Base-by-base conservation (phyloP, 2,113 vertebrate species). In the Corvus moneduloides region DNA sequence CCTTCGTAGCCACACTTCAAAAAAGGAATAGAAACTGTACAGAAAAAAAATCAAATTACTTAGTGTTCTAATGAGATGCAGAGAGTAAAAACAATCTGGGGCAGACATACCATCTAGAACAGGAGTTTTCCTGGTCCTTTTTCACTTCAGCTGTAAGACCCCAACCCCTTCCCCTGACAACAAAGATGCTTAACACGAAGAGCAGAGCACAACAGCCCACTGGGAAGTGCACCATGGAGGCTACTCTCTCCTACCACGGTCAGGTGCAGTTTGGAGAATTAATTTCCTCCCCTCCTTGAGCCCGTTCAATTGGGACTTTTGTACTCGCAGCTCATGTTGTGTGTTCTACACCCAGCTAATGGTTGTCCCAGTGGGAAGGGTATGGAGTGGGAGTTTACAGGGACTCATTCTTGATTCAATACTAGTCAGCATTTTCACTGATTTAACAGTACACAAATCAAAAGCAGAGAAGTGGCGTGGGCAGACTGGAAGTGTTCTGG, bases 201-300 rank as follows among this genome's bases (percentile, higher is more conserved):
- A 41, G n/a, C 7, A 2, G 4, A 52, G 49, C n/a, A 30, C 33
- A 43, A 24, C 0, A 35, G 28, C 11, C 18, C 5, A 4, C 43
- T 19, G 18, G 12, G 7, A 48, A 75, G 32, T 17, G 26, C 30
- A 7, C 5, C 1, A 22, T 0, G 1, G 6, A 20, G 18, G 39
- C 15, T 32, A 1, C 56, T 52, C 55, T 44, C 16, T 79, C 62
- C 59, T 32, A 7, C 32, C 33, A 10, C 10, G 2, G 3, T 2
- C 51, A 55, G 71, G 35, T 74, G 35, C 39, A 15, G 5, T 30
- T 63, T 35, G 2, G 4, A 32, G 27, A 37, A 39, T 28, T 4
- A 0, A 75, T 26, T 59, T 28, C n/a, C 52, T 77, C n/a, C 59
- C 22, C 63, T 46, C 32, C 80, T 54, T 4, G 4, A 37, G 51